These are phyloP conservation scores for Calameuta idolon DNA, from an alignment of 2,888 invertebrate genomes.

Conservation along the genomic window DNA sequence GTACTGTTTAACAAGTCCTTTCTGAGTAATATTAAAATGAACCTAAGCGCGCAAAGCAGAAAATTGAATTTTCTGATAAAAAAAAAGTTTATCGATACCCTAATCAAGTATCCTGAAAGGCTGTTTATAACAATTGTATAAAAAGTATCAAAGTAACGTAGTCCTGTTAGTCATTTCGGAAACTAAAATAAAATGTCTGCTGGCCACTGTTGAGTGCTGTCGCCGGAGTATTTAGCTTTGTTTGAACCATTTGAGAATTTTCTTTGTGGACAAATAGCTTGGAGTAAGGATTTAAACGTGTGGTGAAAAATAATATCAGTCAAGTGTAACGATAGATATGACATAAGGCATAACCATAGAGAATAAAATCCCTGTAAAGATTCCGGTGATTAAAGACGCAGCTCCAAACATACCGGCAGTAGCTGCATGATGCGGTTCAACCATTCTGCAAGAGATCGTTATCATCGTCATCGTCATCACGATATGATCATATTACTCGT, in stretches of 20 bases:
- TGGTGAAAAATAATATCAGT: conserved; percentile 17
- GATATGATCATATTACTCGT: not conserved
- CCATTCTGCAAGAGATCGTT: conserved; percentile 72
- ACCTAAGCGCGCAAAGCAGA: not conserved
- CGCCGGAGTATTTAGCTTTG: not conserved
- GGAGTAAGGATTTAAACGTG: not conserved
- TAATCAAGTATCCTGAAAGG: not conserved
- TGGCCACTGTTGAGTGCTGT: not conserved
- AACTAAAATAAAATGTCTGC: not conserved
- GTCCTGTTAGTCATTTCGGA: not conserved
- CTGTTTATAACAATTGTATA: not conserved
- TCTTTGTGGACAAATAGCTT: not conserved
- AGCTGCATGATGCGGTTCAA: conserved; percentile 84
- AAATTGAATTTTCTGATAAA: not conserved
- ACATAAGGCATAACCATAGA: conserved; percentile 79
- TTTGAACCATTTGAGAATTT: not conserved
- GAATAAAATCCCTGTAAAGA: conserved; percentile 85
- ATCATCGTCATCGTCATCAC: not conserved
- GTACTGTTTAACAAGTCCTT: not conserved
- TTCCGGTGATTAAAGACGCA: conserved; percentile 90
- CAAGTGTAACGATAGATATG: conserved; percentile 49
- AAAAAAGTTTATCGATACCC: not conserved
- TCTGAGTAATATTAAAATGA: not conserved
- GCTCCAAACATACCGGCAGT: conserved; percentile 97
- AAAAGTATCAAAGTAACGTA: not conserved